Percentiles rank a stretch among this genome's conserved stretches.
phyloP scores from a whole-genome alignment of 2,888 invertebrate genomes.

The Caenorhabditis doughertyi region DNA sequence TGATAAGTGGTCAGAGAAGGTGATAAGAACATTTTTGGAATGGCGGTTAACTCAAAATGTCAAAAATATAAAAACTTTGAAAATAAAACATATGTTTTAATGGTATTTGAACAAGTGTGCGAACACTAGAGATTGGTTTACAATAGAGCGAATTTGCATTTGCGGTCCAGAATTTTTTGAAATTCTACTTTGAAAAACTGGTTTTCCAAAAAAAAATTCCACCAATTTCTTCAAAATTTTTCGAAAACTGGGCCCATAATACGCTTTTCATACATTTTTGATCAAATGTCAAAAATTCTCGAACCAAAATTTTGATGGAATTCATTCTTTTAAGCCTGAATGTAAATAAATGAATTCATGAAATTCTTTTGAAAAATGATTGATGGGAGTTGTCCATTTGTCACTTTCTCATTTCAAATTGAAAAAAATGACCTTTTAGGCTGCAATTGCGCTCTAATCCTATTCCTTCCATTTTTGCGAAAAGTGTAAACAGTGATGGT shows the following conservation, averaged over 20 bases:
- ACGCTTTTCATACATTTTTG: not conserved
- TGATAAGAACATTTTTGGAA: conserved; percentile 11
- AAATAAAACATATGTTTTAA: too few relatives aligned
- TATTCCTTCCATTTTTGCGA: not conserved
- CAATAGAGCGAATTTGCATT: too few relatives aligned
- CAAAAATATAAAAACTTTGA: not conserved
- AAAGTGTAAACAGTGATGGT: not conserved
- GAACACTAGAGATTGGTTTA: too few relatives aligned
- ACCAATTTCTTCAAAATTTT: too few relatives aligned
- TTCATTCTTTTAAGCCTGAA: not conserved
- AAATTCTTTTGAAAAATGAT: not conserved
- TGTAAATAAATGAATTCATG: conserved; percentile 13
- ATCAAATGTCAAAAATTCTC: not conserved
- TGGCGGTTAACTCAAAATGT: not conserved
- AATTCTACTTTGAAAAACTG: not conserved
- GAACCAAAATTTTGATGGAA: conserved; percentile 1
- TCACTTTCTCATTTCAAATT: not conserved
- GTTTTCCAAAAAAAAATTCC: not conserved
- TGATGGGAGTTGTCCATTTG: not conserved
- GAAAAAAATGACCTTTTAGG: conserved; percentile 4
- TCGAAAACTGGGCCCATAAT: too few relatives aligned
- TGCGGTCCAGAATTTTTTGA: too few relatives aligned
- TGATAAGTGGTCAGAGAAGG: conserved; percentile 19
- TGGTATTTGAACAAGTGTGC: too few relatives aligned
- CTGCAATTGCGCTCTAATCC: too few relatives aligned